These are phyloP conservation scores for Ophion costatus DNA, from an alignment of 2,888 invertebrate species.

Conservation along the genomic window DNA sequence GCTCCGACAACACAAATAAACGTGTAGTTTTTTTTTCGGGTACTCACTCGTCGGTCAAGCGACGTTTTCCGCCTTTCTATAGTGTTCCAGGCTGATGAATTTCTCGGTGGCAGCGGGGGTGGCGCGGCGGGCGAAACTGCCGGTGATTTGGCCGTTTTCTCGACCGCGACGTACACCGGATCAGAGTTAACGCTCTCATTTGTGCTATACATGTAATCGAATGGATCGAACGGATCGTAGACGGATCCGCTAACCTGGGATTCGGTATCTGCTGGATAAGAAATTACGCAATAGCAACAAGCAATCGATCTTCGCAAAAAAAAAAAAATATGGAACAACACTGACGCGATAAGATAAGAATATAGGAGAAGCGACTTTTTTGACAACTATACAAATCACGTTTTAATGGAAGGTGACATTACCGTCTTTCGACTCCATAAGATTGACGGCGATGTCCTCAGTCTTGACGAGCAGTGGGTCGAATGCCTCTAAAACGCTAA, in stretches of 20 bases:
- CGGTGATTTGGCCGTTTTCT: conserved; percentile 85
- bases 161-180: conserved; percentile 89
- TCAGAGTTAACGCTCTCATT: conserved; percentile 87
- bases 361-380: not conserved
- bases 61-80: conserved; percentile 84
- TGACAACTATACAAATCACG: not conserved
- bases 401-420: conserved; percentile 43
- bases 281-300: conserved; percentile 29
- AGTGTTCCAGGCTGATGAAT: conserved; percentile 84
- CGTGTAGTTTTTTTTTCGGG: conserved; percentile 12
- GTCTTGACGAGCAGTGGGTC: conserved; percentile 91
- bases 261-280: conserved; percentile 79
- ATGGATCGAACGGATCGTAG: conserved; percentile 91
- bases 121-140: conserved; percentile 84
- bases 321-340: not conserved
- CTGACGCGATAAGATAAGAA: conserved; percentile 52
- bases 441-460: conserved; percentile 79
- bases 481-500: conserved; percentile 93
- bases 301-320: conserved; percentile 20
- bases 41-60: conserved; percentile 80
- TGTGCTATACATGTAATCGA: conserved; percentile 90
- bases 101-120: conserved; percentile 87
- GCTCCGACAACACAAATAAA: not conserved
- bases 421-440: conserved; percentile 72
- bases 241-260: conserved; percentile 88